Evolutionary conservation across 35 echinoderm and acorn worm species (phyloP), one percentile per base, ranked within the genome.

Genomic region (Hemicentrotus pulcherrimus): DNA sequence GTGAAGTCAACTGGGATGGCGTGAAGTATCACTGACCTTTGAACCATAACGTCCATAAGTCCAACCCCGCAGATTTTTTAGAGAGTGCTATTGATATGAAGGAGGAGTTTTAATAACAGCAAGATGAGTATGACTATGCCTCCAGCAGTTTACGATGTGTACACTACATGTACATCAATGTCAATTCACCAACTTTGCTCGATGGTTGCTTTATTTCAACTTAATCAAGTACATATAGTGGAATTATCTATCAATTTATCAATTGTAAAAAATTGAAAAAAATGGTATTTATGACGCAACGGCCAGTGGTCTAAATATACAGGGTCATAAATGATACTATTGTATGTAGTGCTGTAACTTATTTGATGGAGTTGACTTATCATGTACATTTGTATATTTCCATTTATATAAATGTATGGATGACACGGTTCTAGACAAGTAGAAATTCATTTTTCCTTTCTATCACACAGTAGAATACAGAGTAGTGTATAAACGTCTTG

Each of bases 271-370:
- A 32, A 90, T 30, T 41, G 14, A 47, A 47, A 47, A 89, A 90
- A 33, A 10, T 41, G 88, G 14, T 90, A 90, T 41, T 47, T 47
- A 90, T 32, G 12, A 86, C n/a, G 9, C 5, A 5, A 41, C 13
- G 32, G 88, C 12, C 46, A 30, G 12, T 90, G 88, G 32, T 33
- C 46, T 90, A 6, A 30, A 32, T 90, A 41, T 90, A 90, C 88
- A 90, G 88, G 88, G 88, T 90, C 88, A 90, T 90, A 47, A 32
- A 90, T 15, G 46, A 47, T 41, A 90, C 32, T 90, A 90, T 90
- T 90, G 88, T 90, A 90, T 12, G 12, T 90, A 90, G 32, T 90
- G 32, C 18, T 90, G 32, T 90, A 90, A 90, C 32, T 90, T 90
- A 90, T 90, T 86, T 90, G 32, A 41, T 15, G 18, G 46, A 41